phyloP scores from a whole-genome alignment of 2,888 invertebrate genomes.

The Pachycephus smyrnensis region DNA sequence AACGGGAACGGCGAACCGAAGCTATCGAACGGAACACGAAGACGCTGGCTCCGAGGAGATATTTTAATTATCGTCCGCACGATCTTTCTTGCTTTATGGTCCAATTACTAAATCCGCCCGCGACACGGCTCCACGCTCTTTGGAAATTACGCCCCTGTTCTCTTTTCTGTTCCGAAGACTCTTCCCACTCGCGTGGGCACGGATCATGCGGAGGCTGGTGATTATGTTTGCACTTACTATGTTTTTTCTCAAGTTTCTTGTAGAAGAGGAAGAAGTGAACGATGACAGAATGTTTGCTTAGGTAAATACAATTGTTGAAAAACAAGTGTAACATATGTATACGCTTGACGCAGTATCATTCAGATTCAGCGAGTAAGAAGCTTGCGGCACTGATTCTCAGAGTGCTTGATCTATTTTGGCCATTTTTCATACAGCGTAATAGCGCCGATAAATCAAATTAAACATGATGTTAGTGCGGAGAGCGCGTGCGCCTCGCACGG shows the following conservation, averaged over 20 bases:
- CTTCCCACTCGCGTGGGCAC: background rate
- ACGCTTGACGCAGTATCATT: background rate
- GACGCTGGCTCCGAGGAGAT: constrained; percentile 37
- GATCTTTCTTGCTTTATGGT: constrained; percentile 43
- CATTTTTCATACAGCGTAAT: constrained; percentile 57
- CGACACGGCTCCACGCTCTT: constrained; percentile 10
- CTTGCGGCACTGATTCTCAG: constrained; percentile 11
- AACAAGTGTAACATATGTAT: background rate
- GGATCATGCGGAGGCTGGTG: background rate
- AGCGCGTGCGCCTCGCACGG: constrained; percentile 18
- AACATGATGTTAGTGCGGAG: constrained; percentile 52
- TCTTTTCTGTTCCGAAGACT: background rate
- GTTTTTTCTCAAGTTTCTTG: background rate
- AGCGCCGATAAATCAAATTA: constrained; percentile 60
- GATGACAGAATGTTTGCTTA: background rate
- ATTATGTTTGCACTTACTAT: background rate
- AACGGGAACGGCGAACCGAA: constrained; percentile 47
- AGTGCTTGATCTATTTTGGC: constrained; percentile 53
- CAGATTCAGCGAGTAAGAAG: background rate
- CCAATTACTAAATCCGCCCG: constrained; percentile 33
- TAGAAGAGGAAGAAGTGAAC: background rate
- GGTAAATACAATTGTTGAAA: background rate
- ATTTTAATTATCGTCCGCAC: constrained; percentile 59
- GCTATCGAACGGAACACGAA: constrained; percentile 49
- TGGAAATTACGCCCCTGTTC: background rate